These are phyloP conservation scores for Phrynocephalus versicolor DNA, from an alignment of 2,113 vertebrate genomes.

Conservation along the genomic window DNA sequence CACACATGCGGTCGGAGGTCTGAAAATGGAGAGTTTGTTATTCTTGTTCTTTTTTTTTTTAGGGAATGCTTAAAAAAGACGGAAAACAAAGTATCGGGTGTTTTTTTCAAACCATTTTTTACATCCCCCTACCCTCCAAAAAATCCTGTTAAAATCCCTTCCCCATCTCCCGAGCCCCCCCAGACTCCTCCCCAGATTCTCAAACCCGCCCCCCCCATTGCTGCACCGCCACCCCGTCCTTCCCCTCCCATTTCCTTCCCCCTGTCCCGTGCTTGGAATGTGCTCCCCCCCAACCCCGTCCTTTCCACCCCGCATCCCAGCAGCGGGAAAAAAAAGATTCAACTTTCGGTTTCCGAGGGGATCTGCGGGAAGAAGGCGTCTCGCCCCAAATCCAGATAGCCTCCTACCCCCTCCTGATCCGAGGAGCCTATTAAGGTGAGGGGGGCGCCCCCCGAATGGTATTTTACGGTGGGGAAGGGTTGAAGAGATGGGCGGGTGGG, in stretches of 20 bases:
- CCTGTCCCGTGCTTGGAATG: slow-evolving; percentile 13
- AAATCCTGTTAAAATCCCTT: background rate
- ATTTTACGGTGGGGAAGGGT: background rate
- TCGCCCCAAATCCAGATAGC: background rate
- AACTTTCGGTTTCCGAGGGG: no score
- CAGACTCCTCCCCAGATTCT: slow-evolving; percentile 11
- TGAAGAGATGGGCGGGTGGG: background rate
- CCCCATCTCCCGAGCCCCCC: background rate
- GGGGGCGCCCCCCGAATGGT: no score
- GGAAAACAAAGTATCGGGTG: no score
- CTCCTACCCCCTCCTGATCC: background rate
- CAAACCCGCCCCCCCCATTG: slow-evolving; percentile 20
- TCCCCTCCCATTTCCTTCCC: slow-evolving; percentile 18
- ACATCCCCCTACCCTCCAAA: background rate
- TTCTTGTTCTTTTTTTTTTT: background rate
- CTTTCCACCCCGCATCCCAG: slow-evolving; percentile 6
- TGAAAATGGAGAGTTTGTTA: no score
- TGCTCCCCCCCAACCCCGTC: background rate
- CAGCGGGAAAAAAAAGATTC: background rate
- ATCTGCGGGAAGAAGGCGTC: background rate
- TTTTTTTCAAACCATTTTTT: background rate
- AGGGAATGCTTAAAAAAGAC: background rate
- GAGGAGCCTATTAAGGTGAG: slow-evolving; percentile 1
- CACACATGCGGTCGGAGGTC: background rate
- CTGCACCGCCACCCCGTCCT: no score